Evolutionary conservation across 2,888 invertebrate species (phyloP).

Genomic region (Taenaris catops): DNA sequence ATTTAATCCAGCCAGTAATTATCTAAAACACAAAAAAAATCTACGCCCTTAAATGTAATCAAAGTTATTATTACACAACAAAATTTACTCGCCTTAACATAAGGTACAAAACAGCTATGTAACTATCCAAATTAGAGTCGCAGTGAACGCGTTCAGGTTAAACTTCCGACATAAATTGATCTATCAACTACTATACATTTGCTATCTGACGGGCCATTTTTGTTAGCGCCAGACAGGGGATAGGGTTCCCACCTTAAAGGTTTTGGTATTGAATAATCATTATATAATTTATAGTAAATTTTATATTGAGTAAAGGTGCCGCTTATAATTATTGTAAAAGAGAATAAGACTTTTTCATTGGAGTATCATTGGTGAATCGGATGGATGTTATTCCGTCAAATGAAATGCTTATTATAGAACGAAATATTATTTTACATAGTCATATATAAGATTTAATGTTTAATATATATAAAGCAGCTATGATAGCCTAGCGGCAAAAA

Average conservation of each 20-base stretch:
- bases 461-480: too few species aligned
- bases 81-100: constrained; percentile 25
- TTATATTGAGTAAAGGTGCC: too few species aligned
- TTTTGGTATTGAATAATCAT: too few species aligned
- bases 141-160: constrained; percentile 34
- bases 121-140: constrained; percentile 29
- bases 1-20: constrained; percentile 14
- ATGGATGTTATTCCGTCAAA: too few species aligned
- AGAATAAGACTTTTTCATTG: too few species aligned
- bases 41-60: constrained; percentile 6
- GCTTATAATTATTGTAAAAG: too few species aligned
- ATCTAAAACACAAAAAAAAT: constrained; percentile 6
- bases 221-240: constrained; percentile 7
- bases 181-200: constrained; percentile 20
- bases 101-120: constrained; percentile 24
- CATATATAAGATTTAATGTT: too few species aligned
- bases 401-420: too few species aligned
- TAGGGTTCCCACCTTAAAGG: constrained; percentile 16
- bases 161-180: constrained; percentile 32
- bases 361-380: too few species aligned
- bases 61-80: constrained; percentile 4
- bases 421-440: too few species aligned
- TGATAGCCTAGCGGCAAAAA: too few species aligned
- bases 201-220: constrained; percentile 13
- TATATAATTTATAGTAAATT: too few species aligned